phyloP scores from a whole-genome alignment of 2,797 vertebrate genomes.

The Girardinus metallicus region DNA sequence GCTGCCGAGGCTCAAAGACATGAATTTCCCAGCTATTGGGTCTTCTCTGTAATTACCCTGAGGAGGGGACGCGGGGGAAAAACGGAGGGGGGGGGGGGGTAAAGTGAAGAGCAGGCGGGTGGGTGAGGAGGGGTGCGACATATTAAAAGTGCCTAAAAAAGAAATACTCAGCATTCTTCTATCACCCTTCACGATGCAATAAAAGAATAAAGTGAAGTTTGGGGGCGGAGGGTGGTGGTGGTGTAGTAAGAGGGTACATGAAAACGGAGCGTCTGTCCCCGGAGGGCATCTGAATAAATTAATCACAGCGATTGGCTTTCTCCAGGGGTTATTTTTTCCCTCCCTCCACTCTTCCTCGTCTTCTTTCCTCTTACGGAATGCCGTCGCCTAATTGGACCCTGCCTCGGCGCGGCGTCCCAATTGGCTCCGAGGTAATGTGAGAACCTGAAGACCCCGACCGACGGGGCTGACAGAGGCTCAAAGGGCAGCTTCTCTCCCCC shows the following conservation, averaged over 20 bases:
- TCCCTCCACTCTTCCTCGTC: conserved; percentile 7
- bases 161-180: conserved; percentile 84
- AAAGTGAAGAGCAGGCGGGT: conserved; percentile 40
- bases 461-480: conserved; percentile 84
- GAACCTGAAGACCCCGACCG: conserved; percentile 89
- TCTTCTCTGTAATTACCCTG: conserved; percentile 83
- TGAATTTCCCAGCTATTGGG: conserved; percentile 84
- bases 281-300: conserved; percentile 85
- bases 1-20: conserved; percentile 70
- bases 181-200: conserved; percentile 80
- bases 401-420: conserved; percentile 62
- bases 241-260: conserved; percentile 48
- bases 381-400: conserved; percentile 83
- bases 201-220: conserved; percentile 70
- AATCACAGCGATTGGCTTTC: conserved; percentile 89
- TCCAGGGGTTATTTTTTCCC: neutral
- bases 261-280: conserved; percentile 66
- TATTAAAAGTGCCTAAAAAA: conserved; percentile 84
- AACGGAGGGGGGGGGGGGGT: neutral
- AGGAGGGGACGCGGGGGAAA: conserved; percentile 43
- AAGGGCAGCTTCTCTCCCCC: conserved; percentile 79
- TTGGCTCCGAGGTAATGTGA: conserved; percentile 86
- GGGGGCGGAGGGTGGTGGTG: conserved; percentile 21
- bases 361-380: conserved; percentile 48
- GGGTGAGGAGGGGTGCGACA: conserved; percentile 52